Evolutionary conservation across 2,888 invertebrate genomes (phyloP), one percentile per base, ranked within the genome.

Genomic region (Urechis unicinctus): DNA sequence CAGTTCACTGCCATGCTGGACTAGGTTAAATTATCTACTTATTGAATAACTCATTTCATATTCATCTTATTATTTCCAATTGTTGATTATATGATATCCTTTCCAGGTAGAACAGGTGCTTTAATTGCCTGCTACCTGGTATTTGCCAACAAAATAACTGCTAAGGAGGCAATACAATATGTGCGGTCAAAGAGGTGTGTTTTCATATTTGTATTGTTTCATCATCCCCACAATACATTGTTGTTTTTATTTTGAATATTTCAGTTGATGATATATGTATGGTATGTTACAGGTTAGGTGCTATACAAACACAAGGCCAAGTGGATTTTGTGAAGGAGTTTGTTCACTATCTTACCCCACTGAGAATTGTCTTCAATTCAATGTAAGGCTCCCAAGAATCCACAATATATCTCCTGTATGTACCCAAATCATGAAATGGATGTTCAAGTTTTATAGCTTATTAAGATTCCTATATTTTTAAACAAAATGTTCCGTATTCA

Each of bases 1-100:
- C 89, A 2, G 84, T 92, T 57, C 92, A 92, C 72, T 92, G 92
- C 73, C 92, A 92, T 79, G 92, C 92, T 69, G 82, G 82, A 9
- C 72, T 81, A 62, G 81, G 79, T 78, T 62, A 55, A n/a, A n/a
- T n/a, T n/a, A n/a, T n/a, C n/a, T n/a, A n/a, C n/a, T n/a, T n/a
- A n/a, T n/a, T n/a, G 41, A 36, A 17, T n/a, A 36, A 36, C 17
- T 13, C 41, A 17, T 36, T 36, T 36, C 9, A 9, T 13, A 9
- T 36, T 36, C 9, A 9, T 36, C 41, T 36, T 45, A 21, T 21
- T 45, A 6, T 45, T 6, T 45, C 9, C 21, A 22, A 45, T 45
- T 45, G 22, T 17, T 45, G 45, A 17, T 9, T 17, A 17, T 45
- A 21, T n/a, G n/a, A n/a, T n/a, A n/a, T n/a, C n/a, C n/a, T n/a